Percentiles rank a stretch among this genome's conserved stretches.
Conservation (phyloP, 2,113 vertebrate genomes). For the Panthera uncia region DNA sequence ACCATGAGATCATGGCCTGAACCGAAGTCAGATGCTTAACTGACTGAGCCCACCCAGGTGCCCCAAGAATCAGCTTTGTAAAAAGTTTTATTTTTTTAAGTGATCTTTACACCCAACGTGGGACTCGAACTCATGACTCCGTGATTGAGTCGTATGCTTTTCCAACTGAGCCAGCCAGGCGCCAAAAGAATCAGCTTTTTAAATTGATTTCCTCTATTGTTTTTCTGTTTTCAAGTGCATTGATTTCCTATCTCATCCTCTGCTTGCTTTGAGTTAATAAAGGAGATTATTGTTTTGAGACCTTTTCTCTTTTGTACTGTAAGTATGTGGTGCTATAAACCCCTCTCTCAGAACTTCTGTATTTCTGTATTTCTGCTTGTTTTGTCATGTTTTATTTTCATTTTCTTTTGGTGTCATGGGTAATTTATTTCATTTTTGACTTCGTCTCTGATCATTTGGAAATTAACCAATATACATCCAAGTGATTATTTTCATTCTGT, state of each 20-base stretch:
- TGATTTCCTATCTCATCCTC: background rate
- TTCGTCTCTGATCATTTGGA: background rate
- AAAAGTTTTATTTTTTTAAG: no score
- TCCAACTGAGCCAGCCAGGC: no score
- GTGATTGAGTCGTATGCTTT: no score
- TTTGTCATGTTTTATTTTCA: slow-evolving; percentile 9
- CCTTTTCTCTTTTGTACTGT: background rate
- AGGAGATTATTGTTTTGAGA: slow-evolving; percentile 8
- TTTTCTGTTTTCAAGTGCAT: background rate
- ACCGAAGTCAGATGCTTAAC: no score
- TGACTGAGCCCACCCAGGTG: no score
- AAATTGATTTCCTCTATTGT: background rate
- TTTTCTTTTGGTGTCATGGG: background rate
- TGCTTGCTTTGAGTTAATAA: slow-evolving; percentile 15
- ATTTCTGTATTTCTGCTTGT: background rate
- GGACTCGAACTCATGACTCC: no score
- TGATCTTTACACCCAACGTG: no score
- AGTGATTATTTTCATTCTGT: background rate
- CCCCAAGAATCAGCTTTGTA: no score
- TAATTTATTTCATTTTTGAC: slow-evolving; percentile 43
- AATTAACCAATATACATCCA: slow-evolving; percentile 10
- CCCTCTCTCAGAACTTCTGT: background rate
- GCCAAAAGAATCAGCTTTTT: background rate
- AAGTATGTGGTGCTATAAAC: background rate
- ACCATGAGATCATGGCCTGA: no score